Base-by-base conservation (phyloP, 2,888 invertebrate species). In the Cheiracanthium punctorium region DNA sequence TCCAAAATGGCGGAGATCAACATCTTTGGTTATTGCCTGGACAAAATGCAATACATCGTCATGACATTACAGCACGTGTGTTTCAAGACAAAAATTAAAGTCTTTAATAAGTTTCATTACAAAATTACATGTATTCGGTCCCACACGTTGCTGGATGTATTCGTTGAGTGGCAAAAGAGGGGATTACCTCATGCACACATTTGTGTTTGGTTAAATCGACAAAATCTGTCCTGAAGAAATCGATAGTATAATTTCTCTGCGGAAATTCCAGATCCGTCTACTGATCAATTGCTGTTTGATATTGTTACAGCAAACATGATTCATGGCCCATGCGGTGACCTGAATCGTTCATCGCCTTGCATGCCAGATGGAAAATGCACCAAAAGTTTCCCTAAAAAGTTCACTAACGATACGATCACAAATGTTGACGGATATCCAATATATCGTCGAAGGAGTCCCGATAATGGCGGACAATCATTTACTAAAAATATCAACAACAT, bases 351-450 rank as follows among this genome's bases (percentile, higher is more conserved):
- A 65, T 75, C 75, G 28, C 33, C 41, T 65, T 75, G 75, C 65
- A 75, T 58, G 52, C 41, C 20, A 29, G 69, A 77, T 77, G 67
- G 32, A 77, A 77, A 77, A 77, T 77, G 77, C 69, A 77, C 77
- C 1, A 77, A 77, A 33, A 8, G 20, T 71, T 70, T 71, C n/a
- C 79, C 79, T 32, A 70, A 58, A 70, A 8, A 70, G 32, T 71
- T 70, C 37, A 5, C 41, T 7, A 71, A 70, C 12, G 79, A 79
- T 58, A 79, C 79, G 24, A 24, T 70, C 30, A 79, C 52, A 52
- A 58, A 71, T 58, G n/a, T 41, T 52, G 79, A 79, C 64, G 64
- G 79, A 41, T 79, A 79, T 29, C 79, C 79, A 71, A 58, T 71
- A 58, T 79, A 79, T 58, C 79, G 71, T 64, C 71, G 71, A 58